Evolutionary conservation across 2,113 vertebrate genomes (phyloP), one percentile per base, ranked within the genome.

Genomic region (Trochalopteron elliotii): DNA sequence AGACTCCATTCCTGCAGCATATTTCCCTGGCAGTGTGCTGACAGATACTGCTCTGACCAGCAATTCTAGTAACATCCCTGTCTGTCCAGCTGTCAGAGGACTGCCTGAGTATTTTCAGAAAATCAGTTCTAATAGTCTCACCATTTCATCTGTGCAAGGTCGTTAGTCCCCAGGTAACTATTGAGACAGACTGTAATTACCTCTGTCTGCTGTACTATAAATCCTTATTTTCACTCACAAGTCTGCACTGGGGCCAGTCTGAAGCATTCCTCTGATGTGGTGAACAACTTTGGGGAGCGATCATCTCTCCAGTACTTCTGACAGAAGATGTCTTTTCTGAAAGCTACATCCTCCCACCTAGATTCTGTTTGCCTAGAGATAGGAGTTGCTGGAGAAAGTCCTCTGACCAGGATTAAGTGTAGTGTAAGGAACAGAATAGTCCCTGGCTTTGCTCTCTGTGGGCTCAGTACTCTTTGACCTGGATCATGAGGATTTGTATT

Each of bases 141-240:
- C 56, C 21, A 61, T 95, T 94, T 97, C 79, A 61, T 91, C 67
- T 90, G 21, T 52, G 40, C 18, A 96, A 91, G 92, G 67, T 55
- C 4, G 0, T 83, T 90, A 59, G 60, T 95, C 93, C 84, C 94
- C 84, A 90, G 83, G 75, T 96, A 94, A 80, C 84, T 80, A 33
- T 76, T 61, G 42, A 93, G 77, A 79, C 70, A 81, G 70, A 47
- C 44, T 85, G 68, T 76, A 81, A 90, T 83, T 82, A 27, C 33
- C 30, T 94, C 71, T 83, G 81, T 75, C 84, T 80, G 50, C 89
- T 56, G 88, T 42, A 30, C 61, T 53, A 83, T 89, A 90, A 94
- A 92, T 96, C 89, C 40, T 71, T 50, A 40, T 95, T 95, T 95
- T 91, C 63, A 76, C 35, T 87, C 2, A 2, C 11, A 4, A 0